Evolutionary conservation across 2,797 vertebrate genomes (phyloP).

Genomic region (Sparus aurata): DNA sequence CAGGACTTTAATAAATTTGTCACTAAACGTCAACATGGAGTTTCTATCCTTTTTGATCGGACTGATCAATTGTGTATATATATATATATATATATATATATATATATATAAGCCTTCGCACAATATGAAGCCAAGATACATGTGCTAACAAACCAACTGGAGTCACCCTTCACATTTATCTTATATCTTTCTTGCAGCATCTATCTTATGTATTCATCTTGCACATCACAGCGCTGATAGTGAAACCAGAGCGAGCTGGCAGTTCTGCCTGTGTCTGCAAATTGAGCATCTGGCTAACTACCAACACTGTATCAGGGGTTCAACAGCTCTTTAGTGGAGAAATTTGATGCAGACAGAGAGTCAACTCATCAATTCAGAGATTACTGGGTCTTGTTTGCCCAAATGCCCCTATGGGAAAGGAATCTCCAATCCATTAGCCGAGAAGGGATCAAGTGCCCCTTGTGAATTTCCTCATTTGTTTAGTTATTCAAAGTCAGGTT

Average conservation of each 20-base stretch:
- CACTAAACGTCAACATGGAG: constrained; percentile 82
- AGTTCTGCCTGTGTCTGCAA: constrained; percentile 74
- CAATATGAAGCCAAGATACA: constrained; percentile 7
- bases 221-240: constrained; percentile 45
- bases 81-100: too few species aligned
- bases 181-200: constrained; percentile 27
- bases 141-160: neutral
- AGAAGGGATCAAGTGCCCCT: constrained; percentile 83
- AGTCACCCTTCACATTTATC: constrained; percentile 37
- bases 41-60: constrained; percentile 38
- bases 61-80: neutral
- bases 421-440: constrained; percentile 87
- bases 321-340: constrained; percentile 83
- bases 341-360: constrained; percentile 83
- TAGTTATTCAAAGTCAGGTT: constrained; percentile 87
- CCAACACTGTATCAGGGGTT: constrained; percentile 84
- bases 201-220: constrained; percentile 44
- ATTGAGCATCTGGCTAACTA: constrained; percentile 79
- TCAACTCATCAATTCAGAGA: constrained; percentile 85
- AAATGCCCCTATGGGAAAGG: constrained; percentile 82
- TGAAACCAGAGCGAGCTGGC: constrained; percentile 56
- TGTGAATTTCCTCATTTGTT: constrained; percentile 87
- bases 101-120: neutral
- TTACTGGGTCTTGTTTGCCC: constrained; percentile 86
- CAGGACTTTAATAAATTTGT: constrained; percentile 96